Conservation (phyloP, 2,797 vertebrate genomes). For the Microctenopoma stevenorrisi region DNA sequence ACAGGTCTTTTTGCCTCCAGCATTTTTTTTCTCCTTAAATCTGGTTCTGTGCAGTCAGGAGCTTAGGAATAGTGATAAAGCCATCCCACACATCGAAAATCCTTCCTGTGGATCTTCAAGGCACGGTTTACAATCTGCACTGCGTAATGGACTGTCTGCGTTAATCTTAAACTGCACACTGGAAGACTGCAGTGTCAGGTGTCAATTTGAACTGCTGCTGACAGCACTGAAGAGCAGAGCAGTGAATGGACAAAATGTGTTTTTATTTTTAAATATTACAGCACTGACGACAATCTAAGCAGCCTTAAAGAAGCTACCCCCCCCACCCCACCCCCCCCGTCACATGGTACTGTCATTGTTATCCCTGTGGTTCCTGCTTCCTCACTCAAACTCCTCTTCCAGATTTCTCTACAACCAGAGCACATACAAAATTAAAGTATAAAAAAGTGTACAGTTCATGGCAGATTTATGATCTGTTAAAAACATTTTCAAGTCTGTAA, state of each 20-base stretch:
- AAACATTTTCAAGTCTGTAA: conserved; percentile 88
- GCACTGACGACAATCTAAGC: conserved; percentile 65
- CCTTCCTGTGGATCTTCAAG: conserved; percentile 28
- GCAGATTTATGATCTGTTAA: conserved; percentile 78
- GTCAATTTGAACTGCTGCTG: conserved; percentile 10
- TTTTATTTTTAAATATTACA: conserved; percentile 17
- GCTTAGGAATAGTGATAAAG: conserved; percentile 49
- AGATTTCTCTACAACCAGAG: conserved; percentile 57
- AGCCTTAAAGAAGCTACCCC: conserved; percentile 66
- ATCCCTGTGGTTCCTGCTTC: conserved; percentile 26
- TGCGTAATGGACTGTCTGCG: conserved; percentile 19
- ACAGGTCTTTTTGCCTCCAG: background rate
- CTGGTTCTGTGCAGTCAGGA: conserved; percentile 32
- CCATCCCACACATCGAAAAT: conserved; percentile 42
- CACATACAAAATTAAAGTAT: conserved; percentile 6
- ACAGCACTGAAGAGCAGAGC: conserved; percentile 17
- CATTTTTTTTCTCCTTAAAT: conserved; percentile 32
- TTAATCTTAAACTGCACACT: conserved; percentile 22
- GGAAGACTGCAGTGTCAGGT: conserved; percentile 14
- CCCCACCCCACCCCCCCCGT: conserved; percentile 25
- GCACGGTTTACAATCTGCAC: conserved; percentile 53
- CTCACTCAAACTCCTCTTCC: conserved; percentile 29
- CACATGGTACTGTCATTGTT: conserved; percentile 23
- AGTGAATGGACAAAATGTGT: conserved; percentile 16
- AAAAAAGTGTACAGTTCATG: conserved; percentile 21